Conservation (phyloP, 2,888 invertebrate species). For the Phengaris arion region DNA sequence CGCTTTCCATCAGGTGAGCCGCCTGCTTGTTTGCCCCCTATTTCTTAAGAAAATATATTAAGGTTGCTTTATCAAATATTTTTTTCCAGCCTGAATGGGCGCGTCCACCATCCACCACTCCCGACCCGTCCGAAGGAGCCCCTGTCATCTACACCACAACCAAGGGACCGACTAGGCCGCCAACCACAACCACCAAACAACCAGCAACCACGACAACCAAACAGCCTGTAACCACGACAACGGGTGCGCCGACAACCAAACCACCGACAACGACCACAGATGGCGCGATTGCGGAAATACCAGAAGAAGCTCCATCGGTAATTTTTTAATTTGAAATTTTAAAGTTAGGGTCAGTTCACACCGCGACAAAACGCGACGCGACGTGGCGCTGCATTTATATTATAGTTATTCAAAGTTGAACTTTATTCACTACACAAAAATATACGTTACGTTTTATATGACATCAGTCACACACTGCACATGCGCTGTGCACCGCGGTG, state of each 20-base stretch:
- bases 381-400: too few relatives aligned
- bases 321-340: background rate
- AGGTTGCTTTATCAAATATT: background rate
- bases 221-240: constrained; percentile 34
- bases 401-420: too few relatives aligned
- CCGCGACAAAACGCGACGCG: too few relatives aligned
- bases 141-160: constrained; percentile 51
- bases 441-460: too few relatives aligned
- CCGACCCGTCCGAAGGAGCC: constrained; percentile 74
- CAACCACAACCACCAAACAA: constrained; percentile 41
- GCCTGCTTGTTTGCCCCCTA: too few relatives aligned
- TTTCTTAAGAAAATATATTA: background rate
- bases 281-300: constrained; percentile 21
- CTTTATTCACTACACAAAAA: too few relatives aligned
- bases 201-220: constrained; percentile 35
- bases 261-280: constrained; percentile 31
- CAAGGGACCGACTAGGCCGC: constrained; percentile 45
- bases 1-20: too few relatives aligned
- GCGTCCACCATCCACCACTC: constrained; percentile 85
- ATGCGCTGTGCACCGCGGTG: too few relatives aligned
- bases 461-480: too few relatives aligned
- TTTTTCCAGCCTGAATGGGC: constrained; percentile 88
- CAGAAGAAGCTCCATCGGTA: constrained; percentile 50
- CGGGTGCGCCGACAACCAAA: background rate
- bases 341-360: too few relatives aligned